phyloP scores from a whole-genome alignment of 2,113 vertebrate genomes.

The Entomyzon cyanotis region DNA sequence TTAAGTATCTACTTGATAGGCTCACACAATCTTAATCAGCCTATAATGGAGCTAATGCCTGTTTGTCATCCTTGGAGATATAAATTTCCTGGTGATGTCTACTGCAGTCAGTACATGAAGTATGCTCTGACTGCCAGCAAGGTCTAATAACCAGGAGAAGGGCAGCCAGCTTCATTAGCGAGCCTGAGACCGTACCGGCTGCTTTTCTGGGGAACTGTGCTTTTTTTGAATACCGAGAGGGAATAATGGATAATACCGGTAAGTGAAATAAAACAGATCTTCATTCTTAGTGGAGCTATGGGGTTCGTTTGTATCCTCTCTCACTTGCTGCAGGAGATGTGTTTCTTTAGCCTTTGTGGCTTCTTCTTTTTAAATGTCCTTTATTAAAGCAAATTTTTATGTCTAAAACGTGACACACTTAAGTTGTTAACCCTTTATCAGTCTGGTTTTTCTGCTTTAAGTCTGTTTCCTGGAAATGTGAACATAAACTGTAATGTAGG shows the following conservation, averaged over 20 bases:
- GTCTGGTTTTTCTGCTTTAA: conserved; percentile 17
- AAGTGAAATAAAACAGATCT: conserved; percentile 70
- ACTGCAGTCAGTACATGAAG: conserved; percentile 79
- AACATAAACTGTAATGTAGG: background rate
- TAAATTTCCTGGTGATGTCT: conserved; percentile 84
- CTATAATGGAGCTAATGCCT: conserved; percentile 86
- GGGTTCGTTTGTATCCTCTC: conserved; percentile 16
- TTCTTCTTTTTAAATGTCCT: conserved; percentile 19
- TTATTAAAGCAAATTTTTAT: conserved; percentile 31
- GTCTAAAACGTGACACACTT: conserved; percentile 12
- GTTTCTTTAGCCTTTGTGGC: conserved; percentile 16
- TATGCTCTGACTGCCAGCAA: conserved; percentile 74
- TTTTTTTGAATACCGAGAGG: conserved; percentile 30
- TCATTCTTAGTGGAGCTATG: conserved; percentile 7
- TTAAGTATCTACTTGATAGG: conserved; percentile 80
- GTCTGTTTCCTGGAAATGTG: conserved; percentile 29
- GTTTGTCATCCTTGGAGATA: conserved; percentile 86
- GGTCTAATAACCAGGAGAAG: conserved; percentile 75
- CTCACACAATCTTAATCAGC: conserved; percentile 80
- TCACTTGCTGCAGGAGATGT: conserved; percentile 47
- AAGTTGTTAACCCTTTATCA: conserved; percentile 27
- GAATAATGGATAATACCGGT: conserved; percentile 79
- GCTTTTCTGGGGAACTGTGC: conserved; percentile 59
- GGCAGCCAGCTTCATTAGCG: conserved; percentile 71
- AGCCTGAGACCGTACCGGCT: conserved; percentile 2